phyloP scores from a whole-genome alignment of 92 coral and sea anemone genomes.

The Siderastrea radians region DNA sequence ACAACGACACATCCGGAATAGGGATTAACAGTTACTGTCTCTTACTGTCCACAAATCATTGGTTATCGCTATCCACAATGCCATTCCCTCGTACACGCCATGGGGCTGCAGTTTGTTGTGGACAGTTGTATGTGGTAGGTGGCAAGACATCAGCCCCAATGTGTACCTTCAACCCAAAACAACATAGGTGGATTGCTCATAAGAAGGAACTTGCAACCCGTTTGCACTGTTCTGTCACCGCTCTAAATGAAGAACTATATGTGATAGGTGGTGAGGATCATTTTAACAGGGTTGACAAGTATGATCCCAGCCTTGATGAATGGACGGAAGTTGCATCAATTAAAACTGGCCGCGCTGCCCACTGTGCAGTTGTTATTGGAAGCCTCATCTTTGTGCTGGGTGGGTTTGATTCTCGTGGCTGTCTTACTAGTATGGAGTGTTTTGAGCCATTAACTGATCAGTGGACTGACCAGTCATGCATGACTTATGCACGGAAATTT shows the following conservation, averaged over 20 bases:
- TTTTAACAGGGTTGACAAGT: constrained; percentile 63
- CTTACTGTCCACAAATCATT: background rate
- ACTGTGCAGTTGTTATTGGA: constrained; percentile 71
- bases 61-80: background rate
- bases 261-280: constrained; percentile 58
- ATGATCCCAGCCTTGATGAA: constrained; percentile 57
- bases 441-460: constrained; percentile 66
- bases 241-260: constrained; percentile 25
- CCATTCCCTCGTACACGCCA: background rate
- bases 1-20: background rate
- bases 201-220: background rate
- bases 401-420: constrained; percentile 60
- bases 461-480: constrained; percentile 73
- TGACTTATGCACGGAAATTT: constrained; percentile 55
- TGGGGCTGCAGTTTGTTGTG: constrained; percentile 17
- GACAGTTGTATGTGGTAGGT: constrained; percentile 8
- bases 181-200: background rate
- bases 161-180: background rate
- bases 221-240: background rate
- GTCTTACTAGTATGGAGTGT: constrained; percentile 63
- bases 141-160: background rate
- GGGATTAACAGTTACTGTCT: constrained; percentile 9
- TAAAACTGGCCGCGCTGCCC: constrained; percentile 57
- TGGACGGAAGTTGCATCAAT: constrained; percentile 67
- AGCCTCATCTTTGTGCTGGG: constrained; percentile 74